Evolutionary conservation across 2,797 vertebrate species (phyloP), one percentile per base, ranked within the genome.

Genomic region (Megaceryle alcyon): DNA sequence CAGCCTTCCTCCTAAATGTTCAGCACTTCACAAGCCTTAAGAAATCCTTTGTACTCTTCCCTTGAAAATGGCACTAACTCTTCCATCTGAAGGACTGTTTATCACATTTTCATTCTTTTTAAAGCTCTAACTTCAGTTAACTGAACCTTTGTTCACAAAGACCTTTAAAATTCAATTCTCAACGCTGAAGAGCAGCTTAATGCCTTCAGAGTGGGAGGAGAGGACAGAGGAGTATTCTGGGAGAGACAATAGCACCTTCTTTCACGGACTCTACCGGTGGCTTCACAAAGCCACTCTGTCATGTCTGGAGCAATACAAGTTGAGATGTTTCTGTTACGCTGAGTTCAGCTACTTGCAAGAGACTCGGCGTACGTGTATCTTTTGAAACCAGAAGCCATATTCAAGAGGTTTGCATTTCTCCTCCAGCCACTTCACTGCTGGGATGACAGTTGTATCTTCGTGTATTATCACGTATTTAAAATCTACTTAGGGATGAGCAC

Each of bases 261-360:
- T 70, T 69, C 43, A 43, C 0, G 2, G 49, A 48, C 35, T 7
- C 48, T 15, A 37, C 14, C 0, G 2, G 61, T 51, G 61, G 79
- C 76, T 93, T 78, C 72, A 75, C 35, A 75, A 53, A 87, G 72
- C 48, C 63, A 23, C 60, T 13, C 46, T 56, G 51, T 79, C 35
- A 3, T 4, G 21, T 17, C 76, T 20, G 41, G 16, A 75, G 46
- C 28, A 49, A 21, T 2, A 46, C 33, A 51, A 19, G 4, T 26
- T 0, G 0, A 29, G 68, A 41, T 31, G 33, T 54, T 69, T 35
- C 23, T 2, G 0, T 43, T 43, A n/a, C 3, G 1, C 4, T 49
- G 48, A 21, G 43, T 79, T 48, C 56, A 46, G 37, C 25, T 39
- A 33, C 20, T 4, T 29, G 28, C 73, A 77, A 41, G 46, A 86